Percentiles rank a stretch among this genome's conserved stretches.
phyloP scores from a whole-genome alignment of 2,797 vertebrate genomes.

The Sebastes melanostomus region DNA sequence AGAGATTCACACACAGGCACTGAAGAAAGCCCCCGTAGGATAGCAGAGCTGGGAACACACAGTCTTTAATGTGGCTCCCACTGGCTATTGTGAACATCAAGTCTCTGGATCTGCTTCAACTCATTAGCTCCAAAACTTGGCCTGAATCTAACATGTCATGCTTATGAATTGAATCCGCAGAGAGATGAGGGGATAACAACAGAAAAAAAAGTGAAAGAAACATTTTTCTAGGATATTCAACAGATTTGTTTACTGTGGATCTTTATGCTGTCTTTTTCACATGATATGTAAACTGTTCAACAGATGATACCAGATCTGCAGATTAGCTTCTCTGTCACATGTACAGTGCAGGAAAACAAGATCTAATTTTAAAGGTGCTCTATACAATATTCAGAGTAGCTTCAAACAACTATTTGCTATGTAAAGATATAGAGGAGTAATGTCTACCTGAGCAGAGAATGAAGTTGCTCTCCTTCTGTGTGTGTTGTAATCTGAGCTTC shows the following conservation, averaged over 20 bases:
- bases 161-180: conserved; percentile 75
- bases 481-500: no score
- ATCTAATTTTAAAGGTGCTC: neutral
- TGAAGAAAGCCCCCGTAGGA: conserved; percentile 57
- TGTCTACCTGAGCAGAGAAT: no score
- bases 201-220: conserved; percentile 8
- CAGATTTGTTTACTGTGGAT: conserved; percentile 36
- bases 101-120: conserved; percentile 77
- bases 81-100: conserved; percentile 68
- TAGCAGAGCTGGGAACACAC: conserved; percentile 48
- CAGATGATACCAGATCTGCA: conserved; percentile 1
- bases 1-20: conserved; percentile 52
- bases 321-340: conserved; percentile 27
- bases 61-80: conserved; percentile 72
- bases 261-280: neutral
- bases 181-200: conserved; percentile 69
- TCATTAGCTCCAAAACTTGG: conserved; percentile 83
- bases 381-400: no score
- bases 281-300: neutral
- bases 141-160: conserved; percentile 66
- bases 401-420: no score
- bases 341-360: neutral
- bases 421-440: no score
- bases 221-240: conserved; percentile 29
- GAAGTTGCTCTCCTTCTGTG: no score